These are phyloP conservation scores for Drosophila kanapiae DNA, from an alignment of 1,140 invertebrate genomes.

Conservation along the genomic window DNA sequence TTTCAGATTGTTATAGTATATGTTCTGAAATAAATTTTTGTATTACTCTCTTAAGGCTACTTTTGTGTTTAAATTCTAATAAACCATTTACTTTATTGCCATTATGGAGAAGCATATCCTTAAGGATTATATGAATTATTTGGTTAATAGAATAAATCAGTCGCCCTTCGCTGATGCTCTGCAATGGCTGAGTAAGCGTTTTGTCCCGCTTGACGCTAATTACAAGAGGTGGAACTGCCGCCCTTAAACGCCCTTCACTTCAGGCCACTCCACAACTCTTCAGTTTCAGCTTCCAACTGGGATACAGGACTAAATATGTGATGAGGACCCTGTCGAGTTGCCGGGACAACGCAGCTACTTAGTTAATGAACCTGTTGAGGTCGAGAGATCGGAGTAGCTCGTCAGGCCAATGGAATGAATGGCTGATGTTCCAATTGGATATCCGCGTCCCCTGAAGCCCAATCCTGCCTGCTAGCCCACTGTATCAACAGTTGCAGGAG, in stretches of 20 bases:
- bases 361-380: slow-evolving; percentile 83
- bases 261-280: slow-evolving; percentile 15
- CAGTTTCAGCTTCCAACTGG: slow-evolving; percentile 17
- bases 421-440: slow-evolving; percentile 52
- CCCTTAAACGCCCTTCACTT: slow-evolving; percentile 5
- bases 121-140: background rate
- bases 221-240: slow-evolving; percentile 32
- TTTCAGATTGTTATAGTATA: background rate
- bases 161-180: slow-evolving; percentile 26
- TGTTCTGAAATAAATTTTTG: too few species aligned
- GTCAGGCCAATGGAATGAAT: slow-evolving; percentile 30
- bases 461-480: background rate
- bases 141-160: background rate
- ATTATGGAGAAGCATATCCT: background rate
- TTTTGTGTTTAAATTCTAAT: too few species aligned
- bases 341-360: slow-evolving; percentile 67
- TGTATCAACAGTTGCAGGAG: slow-evolving; percentile 47
- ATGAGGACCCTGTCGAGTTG: slow-evolving; percentile 50
- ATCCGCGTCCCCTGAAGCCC: background rate
- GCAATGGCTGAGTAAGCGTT: slow-evolving; percentile 39
- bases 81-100: background rate
- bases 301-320: slow-evolving; percentile 25
- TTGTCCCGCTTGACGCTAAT: slow-evolving; percentile 53
- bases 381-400: slow-evolving; percentile 44
- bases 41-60: too few species aligned